phyloP scores from a whole-genome alignment of 2,797 vertebrate genomes.

The Tamandua tetradactyla region DNA sequence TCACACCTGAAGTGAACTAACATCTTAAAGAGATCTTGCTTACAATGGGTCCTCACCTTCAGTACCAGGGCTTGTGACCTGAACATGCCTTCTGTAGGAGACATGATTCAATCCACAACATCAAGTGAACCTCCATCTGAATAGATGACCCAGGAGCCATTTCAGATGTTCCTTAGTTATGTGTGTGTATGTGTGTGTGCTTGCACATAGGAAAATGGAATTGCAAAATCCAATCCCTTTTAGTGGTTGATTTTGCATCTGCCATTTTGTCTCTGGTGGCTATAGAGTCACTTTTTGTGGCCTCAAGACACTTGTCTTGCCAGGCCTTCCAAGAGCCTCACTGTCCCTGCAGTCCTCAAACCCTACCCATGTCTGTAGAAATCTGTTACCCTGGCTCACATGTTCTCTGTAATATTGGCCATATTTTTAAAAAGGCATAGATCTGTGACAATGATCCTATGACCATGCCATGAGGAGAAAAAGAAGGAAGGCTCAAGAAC shows the following conservation, averaged over 20 bases:
- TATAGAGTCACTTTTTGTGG: not conserved
- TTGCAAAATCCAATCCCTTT: not conserved
- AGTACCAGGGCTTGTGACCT: too few species aligned
- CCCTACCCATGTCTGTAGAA: not conserved
- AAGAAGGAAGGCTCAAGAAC: not conserved
- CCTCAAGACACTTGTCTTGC: not conserved
- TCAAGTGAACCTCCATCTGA: not conserved
- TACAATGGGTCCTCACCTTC: too few species aligned
- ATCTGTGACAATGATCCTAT: not conserved
- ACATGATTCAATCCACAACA: too few species aligned
- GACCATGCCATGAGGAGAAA: not conserved
- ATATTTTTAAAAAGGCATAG: not conserved
- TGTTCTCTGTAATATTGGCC: not conserved
- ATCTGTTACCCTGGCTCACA: not conserved
- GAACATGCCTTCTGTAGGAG: too few species aligned
- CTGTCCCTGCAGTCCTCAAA: rapidly evolving
- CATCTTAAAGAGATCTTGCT: too few species aligned
- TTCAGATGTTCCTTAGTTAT: not conserved
- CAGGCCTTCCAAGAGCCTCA: not conserved
- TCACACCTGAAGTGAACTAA: too few species aligned
- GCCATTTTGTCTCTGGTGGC: not conserved
- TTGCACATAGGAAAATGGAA: rapidly evolving
- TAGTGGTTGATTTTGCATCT: not conserved
- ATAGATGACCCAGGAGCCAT: not conserved
- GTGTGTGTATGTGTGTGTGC: rapidly evolving